These are phyloP conservation scores for Etheostoma perlongum DNA, from an alignment of 2,797 vertebrate species.

Conservation along the genomic window DNA sequence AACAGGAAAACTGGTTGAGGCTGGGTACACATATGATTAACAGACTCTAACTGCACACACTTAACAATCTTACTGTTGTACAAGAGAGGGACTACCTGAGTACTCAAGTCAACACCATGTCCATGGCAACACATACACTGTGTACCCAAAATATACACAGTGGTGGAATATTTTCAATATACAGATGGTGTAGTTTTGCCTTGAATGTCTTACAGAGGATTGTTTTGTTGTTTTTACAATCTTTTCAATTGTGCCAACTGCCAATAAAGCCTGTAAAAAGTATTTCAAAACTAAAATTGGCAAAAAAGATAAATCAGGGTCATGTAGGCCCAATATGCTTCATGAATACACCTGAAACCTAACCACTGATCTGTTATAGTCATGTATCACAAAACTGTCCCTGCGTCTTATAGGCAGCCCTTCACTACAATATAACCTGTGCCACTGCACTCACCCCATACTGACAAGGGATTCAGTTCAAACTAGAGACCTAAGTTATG, in stretches of 20 bases:
- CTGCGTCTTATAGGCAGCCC: not conserved
- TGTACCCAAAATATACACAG: not conserved
- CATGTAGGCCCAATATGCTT: not conserved
- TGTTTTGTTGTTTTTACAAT: not conserved
- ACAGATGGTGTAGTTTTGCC: not conserved
- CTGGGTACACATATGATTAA: constrained; percentile 4
- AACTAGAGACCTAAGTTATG: not conserved
- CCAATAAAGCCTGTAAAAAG: not conserved
- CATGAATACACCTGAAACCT: not conserved
- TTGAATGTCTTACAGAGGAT: not conserved
- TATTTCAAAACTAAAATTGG: not conserved
- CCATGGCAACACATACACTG: not conserved
- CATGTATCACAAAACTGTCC: not conserved
- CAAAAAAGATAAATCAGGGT: not conserved
- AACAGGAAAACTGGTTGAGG: constrained; percentile 1
- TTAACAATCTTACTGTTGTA: constrained; percentile 16
- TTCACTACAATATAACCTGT: not conserved
- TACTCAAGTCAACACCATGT: not conserved
- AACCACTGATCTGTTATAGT: not conserved
- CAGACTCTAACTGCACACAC: constrained; percentile 3
- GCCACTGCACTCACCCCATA: not conserved
- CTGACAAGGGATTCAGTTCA: not conserved
- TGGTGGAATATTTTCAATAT: too few relatives aligned
- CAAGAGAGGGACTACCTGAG: not conserved
- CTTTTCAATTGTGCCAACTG: not conserved